Conservation (phyloP, 2,113 vertebrate genomes). For the Pluvianellus socialis region DNA sequence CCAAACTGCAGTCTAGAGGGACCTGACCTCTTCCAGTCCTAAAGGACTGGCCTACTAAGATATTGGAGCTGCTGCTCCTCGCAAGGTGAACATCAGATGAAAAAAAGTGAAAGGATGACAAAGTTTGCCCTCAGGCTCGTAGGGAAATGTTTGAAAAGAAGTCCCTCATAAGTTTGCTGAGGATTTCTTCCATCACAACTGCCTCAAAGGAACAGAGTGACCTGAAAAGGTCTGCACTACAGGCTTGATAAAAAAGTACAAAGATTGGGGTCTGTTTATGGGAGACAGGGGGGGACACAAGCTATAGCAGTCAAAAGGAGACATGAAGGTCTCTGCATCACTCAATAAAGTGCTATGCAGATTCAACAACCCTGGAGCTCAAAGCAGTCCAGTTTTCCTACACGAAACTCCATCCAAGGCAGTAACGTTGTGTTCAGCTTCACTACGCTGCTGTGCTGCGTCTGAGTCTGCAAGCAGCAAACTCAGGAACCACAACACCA, state of each 20-base stretch:
- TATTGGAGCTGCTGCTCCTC: neutral
- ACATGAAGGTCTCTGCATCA: neutral
- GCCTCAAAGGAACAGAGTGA: neutral
- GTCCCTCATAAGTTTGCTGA: neutral
- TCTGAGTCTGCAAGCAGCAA: neutral
- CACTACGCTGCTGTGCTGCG: rapidly evolving
- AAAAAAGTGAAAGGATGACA: neutral
- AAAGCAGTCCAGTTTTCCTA: neutral
- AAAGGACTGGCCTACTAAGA: neutral
- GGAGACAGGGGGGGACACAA: neutral
- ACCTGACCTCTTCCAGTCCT: neutral
- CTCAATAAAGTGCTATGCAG: neutral
- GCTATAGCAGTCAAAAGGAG: neutral
- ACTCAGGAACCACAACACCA: neutral
- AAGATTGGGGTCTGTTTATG: neutral
- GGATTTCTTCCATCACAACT: neutral
- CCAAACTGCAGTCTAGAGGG: neutral
- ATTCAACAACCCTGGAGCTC: neutral
- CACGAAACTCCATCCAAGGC: neutral
- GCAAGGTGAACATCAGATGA: neutral
- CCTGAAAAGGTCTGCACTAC: neutral
- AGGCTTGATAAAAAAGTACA: neutral
- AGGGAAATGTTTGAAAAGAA: neutral
- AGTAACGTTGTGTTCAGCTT: neutral
- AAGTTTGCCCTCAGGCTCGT: neutral